A percentile compares a stretch with the other conserved stretches of the same genome.
Conservation (phyloP, 2,113 vertebrate species). For the Columba janthina region DNA sequence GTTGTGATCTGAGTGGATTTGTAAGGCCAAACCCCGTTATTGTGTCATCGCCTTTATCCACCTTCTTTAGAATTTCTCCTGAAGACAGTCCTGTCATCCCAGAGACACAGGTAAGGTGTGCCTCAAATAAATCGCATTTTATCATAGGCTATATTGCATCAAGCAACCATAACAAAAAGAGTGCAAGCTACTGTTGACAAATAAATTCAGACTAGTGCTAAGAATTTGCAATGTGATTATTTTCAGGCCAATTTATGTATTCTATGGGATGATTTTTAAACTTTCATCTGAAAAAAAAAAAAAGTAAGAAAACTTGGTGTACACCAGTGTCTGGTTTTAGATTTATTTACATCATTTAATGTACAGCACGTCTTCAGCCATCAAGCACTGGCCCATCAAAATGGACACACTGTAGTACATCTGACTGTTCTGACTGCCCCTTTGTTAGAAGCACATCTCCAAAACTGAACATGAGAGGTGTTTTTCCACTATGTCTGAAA, state of each 20-base stretch:
- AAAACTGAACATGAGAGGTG: not conserved
- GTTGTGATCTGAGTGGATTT: conserved; percentile 93
- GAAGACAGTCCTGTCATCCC: conserved; percentile 95
- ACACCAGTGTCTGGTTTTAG: not conserved
- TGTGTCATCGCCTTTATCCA: conserved; percentile 91
- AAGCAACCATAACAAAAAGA: not conserved
- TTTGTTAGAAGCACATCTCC: not conserved
- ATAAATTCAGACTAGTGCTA: not conserved
- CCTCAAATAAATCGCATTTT: not conserved
- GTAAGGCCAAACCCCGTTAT: conserved; percentile 89
- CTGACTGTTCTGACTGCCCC: not conserved
- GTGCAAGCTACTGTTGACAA: not conserved
- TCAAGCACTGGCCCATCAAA: not conserved
- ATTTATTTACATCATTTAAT: not conserved
- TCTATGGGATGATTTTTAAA: not conserved
- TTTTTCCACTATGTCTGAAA: not conserved
- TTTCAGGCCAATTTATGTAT: not conserved
- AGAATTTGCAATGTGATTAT: not conserved
- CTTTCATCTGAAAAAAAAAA: not conserved
- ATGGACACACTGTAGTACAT: not conserved
- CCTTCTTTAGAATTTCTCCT: conserved; percentile 90
- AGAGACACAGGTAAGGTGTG: conserved; percentile 90
- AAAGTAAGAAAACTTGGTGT: not conserved
- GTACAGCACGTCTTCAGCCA: not conserved
- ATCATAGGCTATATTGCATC: not conserved